Percentiles rank a stretch among this genome's conserved stretches.
phyloP scores from a whole-genome alignment of 2,113 vertebrate genomes.

The Trichechus manatus region DNA sequence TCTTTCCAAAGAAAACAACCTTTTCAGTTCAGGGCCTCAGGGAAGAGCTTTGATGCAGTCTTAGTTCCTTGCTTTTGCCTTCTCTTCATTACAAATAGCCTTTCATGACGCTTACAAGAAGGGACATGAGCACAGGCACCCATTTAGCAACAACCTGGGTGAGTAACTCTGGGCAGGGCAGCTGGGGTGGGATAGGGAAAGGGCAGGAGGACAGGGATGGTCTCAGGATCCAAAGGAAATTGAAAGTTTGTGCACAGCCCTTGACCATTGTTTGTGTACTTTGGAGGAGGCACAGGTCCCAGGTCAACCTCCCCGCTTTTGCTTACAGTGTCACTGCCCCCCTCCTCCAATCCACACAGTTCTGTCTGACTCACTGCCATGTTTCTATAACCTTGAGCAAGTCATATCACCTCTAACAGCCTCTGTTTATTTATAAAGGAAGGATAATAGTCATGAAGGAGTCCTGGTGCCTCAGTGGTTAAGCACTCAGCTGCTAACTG shows the following conservation, averaged over 20 bases:
- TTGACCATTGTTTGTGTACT: neutral
- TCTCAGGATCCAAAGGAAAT: neutral
- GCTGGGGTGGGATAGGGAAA: neutral
- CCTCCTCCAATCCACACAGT: neutral
- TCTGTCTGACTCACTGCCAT: conserved; percentile 34
- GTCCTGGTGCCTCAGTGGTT: too few species aligned
- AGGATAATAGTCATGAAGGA: neutral
- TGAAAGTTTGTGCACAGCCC: neutral
- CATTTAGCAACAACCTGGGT: conserved; percentile 3
- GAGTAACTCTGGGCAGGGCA: conserved; percentile 58
- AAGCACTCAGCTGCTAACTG: too few species aligned
- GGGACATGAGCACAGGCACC: conserved; percentile 2
- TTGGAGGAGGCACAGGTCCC: neutral
- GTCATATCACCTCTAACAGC: neutral
- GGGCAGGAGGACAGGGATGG: neutral
- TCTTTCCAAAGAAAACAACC: conserved; percentile 26
- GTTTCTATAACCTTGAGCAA: conserved; percentile 67
- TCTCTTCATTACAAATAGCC: conserved; percentile 51
- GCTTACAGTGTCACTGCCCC: neutral
- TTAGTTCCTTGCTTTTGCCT: conserved; percentile 10
- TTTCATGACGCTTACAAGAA: conserved; percentile 73
- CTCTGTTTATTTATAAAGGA: conserved; percentile 34
- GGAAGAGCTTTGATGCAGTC: conserved; percentile 65
- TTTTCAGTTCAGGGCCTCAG: conserved; percentile 41
- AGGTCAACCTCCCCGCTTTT: neutral